Evolutionary conservation across 2,797 vertebrate species (phyloP).

Genomic region (Hoplostethus mediterraneus): DNA sequence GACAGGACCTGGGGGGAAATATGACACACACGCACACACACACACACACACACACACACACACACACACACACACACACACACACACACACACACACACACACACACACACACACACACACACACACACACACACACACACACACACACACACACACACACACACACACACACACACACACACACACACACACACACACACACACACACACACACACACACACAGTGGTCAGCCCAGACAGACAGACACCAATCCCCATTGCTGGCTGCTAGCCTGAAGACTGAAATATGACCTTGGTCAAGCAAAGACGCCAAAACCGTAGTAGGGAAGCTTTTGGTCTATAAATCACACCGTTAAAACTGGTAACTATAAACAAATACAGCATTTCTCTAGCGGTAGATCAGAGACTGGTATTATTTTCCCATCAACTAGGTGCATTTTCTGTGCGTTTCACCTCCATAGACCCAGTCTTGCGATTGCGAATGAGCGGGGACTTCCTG

Average conservation of each 20-base stretch:
- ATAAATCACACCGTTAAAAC: conserved; percentile 4
- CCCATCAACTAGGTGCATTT: not conserved
- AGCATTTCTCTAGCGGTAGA: too few relatives aligned
- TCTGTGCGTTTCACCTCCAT: conserved; percentile 91
- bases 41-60: too few relatives aligned
- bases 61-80: too few relatives aligned
- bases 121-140: too few relatives aligned
- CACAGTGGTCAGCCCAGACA: not conserved
- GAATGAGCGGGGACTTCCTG: conserved; percentile 90
- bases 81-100: too few relatives aligned
- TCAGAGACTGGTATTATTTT: not conserved
- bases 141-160: too few relatives aligned
- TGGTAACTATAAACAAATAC: not conserved
- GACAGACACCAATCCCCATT: not conserved
- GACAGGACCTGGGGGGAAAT: conserved; percentile 90
- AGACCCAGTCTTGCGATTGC: conserved; percentile 94
- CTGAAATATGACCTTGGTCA: conserved; percentile 8
- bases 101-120: too few relatives aligned
- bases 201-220: too few relatives aligned
- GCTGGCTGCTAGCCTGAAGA: not conserved
- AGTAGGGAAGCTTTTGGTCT: not conserved
- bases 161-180: not conserved
- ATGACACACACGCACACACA: not conserved
- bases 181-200: not conserved
- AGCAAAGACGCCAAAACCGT: not conserved